Conservation (phyloP, 1,140 invertebrate species). For the Zophobas morio region DNA sequence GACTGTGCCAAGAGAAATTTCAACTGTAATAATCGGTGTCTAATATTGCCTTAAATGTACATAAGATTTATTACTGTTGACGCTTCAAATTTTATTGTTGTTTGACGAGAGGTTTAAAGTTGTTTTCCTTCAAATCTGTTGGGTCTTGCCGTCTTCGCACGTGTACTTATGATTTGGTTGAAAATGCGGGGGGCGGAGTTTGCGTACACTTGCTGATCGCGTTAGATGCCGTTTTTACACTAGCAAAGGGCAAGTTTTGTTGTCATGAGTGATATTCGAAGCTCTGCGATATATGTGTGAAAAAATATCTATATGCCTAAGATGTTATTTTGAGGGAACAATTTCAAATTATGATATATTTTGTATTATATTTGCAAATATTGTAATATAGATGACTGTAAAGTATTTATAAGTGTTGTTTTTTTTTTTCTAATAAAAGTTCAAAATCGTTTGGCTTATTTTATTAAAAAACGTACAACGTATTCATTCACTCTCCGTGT, state of each 20-base stretch:
- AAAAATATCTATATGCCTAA: constrained; percentile 47
- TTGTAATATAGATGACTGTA: constrained; percentile 51
- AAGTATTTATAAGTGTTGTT: constrained; percentile 53
- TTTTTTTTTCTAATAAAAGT: constrained; percentile 42
- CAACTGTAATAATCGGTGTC: constrained; percentile 14
- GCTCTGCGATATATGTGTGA: constrained; percentile 32
- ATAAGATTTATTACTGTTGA: constrained; percentile 50
- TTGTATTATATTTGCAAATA: constrained; percentile 56
- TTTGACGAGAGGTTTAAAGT: constrained; percentile 22
- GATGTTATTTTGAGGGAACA: constrained; percentile 52
- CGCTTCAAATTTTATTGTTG: constrained; percentile 53
- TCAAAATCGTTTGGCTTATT: not conserved
- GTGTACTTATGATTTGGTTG: not conserved
- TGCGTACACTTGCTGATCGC: too few species aligned
- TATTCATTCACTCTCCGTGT: constrained; percentile 62
- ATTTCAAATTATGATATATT: constrained; percentile 55
- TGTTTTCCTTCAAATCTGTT: constrained; percentile 20
- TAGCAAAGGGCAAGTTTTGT: constrained; percentile 2
- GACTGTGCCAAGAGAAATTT: constrained; percentile 50
- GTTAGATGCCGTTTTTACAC: too few species aligned
- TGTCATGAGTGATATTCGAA: constrained; percentile 21
- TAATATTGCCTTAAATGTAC: constrained; percentile 54
- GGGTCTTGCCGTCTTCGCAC: constrained; percentile 1
- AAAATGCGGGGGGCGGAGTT: constrained; percentile 1
- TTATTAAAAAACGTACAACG: constrained; percentile 6